phyloP scores from a whole-genome alignment of 2,888 invertebrate species.

The Zygothrica quintamaculata region DNA sequence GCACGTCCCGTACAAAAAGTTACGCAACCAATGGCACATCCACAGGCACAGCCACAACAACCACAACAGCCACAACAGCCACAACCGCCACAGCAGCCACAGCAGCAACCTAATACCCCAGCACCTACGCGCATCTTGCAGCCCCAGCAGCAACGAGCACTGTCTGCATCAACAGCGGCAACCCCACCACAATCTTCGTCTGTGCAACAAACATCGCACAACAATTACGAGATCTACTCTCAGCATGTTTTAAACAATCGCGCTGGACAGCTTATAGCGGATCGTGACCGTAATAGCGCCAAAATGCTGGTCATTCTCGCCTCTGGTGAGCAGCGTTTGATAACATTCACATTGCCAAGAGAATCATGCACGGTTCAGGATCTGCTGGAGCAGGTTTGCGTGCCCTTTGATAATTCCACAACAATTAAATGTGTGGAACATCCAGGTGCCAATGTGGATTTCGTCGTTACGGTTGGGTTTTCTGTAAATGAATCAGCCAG shows the following conservation, averaged over 20 bases:
- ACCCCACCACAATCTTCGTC: constrained; percentile 81
- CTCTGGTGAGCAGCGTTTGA: constrained; percentile 92
- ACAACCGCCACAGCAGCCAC: constrained; percentile 16
- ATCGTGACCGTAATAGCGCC: constrained; percentile 86
- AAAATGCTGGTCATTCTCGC: constrained; percentile 92
- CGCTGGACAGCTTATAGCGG: constrained; percentile 79
- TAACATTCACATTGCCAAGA: constrained; percentile 92
- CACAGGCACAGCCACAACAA: constrained; percentile 9
- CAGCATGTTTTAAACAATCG: constrained; percentile 84
- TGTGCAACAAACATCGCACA: constrained; percentile 82
- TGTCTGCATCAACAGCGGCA: too few species aligned
- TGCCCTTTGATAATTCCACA: constrained; percentile 89
- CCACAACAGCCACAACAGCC: constrained; percentile 33
- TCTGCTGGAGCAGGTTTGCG: constrained; percentile 90
- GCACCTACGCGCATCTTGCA: constrained; percentile 55
- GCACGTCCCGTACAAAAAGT: constrained; percentile 64
- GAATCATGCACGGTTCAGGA: constrained; percentile 93
- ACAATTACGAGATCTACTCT: constrained; percentile 84
- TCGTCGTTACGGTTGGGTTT: constrained; percentile 90
- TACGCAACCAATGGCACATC: constrained; percentile 26
- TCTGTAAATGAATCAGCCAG: constrained; percentile 83
- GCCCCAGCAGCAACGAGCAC: constrained; percentile 61
- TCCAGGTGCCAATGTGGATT: constrained; percentile 90
- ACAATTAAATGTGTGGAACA: constrained; percentile 91
- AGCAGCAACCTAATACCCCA: constrained; percentile 14